Evolutionary conservation across 1,140 invertebrate genomes (phyloP).

Genomic region (Macrosteles quadrilineatus): DNA sequence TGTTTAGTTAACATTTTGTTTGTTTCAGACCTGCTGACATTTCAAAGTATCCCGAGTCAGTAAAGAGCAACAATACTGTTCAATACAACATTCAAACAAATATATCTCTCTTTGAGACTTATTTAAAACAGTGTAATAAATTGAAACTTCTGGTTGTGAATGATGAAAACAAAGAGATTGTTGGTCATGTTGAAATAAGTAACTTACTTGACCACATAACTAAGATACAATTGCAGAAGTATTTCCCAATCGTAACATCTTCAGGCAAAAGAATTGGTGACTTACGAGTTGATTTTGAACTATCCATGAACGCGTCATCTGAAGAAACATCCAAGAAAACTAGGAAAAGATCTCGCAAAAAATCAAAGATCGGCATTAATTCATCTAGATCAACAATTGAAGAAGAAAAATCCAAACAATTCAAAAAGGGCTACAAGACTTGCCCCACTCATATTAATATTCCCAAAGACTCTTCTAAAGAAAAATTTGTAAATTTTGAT

Average conservation of each 20-base stretch:
- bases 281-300: conserved; percentile 1
- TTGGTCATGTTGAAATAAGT: conserved; percentile 6
- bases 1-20: too few relatives aligned
- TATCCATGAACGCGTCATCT: conserved; percentile 5
- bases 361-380: neutral
- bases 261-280: conserved; percentile 8
- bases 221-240: conserved; percentile 8
- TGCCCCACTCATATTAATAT: neutral
- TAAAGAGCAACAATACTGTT: neutral
- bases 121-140: conserved; percentile 16
- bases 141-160: conserved; percentile 3
- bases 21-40: conserved; percentile 13
- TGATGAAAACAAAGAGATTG: conserved; percentile 5
- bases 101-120: conserved; percentile 15
- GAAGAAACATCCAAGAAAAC: neutral
- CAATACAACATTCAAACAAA: conserved; percentile 14
- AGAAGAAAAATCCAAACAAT: neutral
- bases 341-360: neutral
- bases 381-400: neutral
- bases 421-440: conserved; percentile 6
- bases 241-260: conserved; percentile 18
- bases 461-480: neutral
- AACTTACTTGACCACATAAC: neutral
- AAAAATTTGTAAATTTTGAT: neutral
- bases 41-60: neutral